phyloP scores from a whole-genome alignment of 2,797 vertebrate genomes.

The Carduelis carduelis region DNA sequence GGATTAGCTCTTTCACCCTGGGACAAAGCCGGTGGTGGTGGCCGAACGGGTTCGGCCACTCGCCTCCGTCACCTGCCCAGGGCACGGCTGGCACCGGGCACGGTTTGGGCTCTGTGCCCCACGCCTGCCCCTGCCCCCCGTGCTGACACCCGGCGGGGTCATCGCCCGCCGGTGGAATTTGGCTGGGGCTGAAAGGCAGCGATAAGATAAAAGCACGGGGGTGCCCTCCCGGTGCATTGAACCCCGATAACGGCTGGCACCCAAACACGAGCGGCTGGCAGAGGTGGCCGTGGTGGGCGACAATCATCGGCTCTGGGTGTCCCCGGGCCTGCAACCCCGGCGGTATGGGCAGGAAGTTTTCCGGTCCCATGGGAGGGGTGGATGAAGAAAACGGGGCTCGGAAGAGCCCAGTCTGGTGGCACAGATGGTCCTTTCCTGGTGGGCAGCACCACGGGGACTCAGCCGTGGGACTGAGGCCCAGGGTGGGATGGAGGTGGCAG shows the following conservation, averaged over 20 bases:
- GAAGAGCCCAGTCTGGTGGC: not conserved
- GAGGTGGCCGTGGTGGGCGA: not conserved
- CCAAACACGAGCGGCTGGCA: not conserved
- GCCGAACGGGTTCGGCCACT: not conserved
- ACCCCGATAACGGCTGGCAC: not conserved
- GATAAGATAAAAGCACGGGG: not conserved
- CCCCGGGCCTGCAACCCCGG: not conserved
- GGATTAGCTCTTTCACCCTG: slow-evolving; percentile 35
- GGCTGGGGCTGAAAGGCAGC: not conserved
- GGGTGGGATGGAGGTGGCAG: not conserved
- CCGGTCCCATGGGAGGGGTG: not conserved
- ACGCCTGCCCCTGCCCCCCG: not conserved
- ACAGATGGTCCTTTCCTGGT: not conserved
- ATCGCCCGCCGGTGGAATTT: not conserved
- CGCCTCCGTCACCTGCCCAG: not conserved
- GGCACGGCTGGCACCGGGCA: not conserved
- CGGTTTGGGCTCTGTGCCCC: not conserved
- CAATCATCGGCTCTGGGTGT: not conserved
- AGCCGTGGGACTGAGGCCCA: not conserved
- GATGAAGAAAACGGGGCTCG: too few relatives aligned
- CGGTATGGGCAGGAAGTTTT: not conserved
- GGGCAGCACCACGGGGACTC: not conserved
- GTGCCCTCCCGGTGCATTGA: not conserved
- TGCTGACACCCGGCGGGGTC: not conserved
- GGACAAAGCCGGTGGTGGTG: not conserved